These are phyloP conservation scores for Enteromius anoplus DNA, from an alignment of 2,797 vertebrate genomes.

Conservation along the genomic window DNA sequence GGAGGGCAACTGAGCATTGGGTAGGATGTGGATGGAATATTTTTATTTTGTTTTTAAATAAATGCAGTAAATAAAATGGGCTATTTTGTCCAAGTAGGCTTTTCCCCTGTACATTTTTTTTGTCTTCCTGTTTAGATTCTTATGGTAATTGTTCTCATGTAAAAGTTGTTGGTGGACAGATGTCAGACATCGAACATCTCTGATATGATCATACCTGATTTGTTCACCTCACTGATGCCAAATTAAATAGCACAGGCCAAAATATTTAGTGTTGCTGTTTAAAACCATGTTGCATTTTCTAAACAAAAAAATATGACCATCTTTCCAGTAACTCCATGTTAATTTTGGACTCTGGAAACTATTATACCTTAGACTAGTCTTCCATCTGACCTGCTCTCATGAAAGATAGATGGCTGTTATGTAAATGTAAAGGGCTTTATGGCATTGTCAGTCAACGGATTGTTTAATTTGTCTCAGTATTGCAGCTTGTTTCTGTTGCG, in stretches of 20 bases:
- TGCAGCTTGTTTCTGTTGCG: constrained; percentile 5
- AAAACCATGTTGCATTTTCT: constrained; percentile 8
- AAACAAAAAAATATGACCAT: not conserved
- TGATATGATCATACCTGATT: not conserved
- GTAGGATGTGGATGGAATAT: not conserved
- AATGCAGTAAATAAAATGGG: not conserved
- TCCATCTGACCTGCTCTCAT: constrained; percentile 21
- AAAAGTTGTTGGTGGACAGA: not conserved
- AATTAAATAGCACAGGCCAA: not conserved
- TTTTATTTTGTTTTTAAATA: not conserved
- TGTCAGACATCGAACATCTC: not conserved
- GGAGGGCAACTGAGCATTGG: not conserved
- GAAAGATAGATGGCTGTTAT: constrained; percentile 27
- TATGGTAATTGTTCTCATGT: not conserved
- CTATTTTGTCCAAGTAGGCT: not conserved
- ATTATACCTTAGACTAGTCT: not conserved
- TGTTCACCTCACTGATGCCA: not conserved
- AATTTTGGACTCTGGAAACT: not conserved
- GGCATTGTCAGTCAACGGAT: not conserved
- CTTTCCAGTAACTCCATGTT: not conserved
- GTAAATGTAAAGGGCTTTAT: constrained; percentile 4
- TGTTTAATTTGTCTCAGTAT: constrained; percentile 21
- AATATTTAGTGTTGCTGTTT: not conserved
- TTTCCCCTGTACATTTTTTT: not conserved
- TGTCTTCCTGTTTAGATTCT: not conserved